Conservation (phyloP, 2,888 invertebrate genomes). For the Temnothorax ravouxi region DNA sequence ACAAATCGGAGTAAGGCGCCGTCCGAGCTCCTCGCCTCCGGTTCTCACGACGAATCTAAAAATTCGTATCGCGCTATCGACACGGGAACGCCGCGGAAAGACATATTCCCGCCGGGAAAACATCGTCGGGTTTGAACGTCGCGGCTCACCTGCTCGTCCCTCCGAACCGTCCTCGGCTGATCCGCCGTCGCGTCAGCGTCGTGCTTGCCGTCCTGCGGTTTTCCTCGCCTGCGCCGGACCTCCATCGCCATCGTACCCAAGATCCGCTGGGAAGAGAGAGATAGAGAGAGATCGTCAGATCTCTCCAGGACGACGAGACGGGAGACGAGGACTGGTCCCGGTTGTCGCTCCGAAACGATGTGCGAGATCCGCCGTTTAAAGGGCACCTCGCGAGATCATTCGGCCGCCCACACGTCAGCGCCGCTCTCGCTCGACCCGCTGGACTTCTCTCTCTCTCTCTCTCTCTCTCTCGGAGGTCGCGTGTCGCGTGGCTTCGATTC, state of each 20-base stretch:
- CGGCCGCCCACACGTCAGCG: constrained; percentile 7
- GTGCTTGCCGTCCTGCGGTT: constrained; percentile 65
- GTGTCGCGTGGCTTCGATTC: not conserved
- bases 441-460: not conserved
- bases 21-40: not conserved
- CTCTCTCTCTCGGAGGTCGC: not conserved
- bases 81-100: not conserved
- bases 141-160: constrained; percentile 61
- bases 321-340: too few relatives aligned
- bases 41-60: not conserved
- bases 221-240: constrained; percentile 80
- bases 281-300: not conserved
- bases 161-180: constrained; percentile 20
- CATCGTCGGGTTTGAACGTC: not conserved
- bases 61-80: not conserved
- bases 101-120: not conserved
- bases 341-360: not conserved
- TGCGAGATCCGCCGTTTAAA: not conserved
- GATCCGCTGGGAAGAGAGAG: not conserved
- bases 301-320: too few relatives aligned
- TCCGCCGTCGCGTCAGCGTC: constrained; percentile 48
- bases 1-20: not conserved
- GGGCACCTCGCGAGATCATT: not conserved
- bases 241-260: constrained; percentile 74
- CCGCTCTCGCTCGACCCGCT: not conserved